A percentile compares a stretch with the other conserved stretches of the same genome.
phyloP scores from a whole-genome alignment of 2,113 vertebrate genomes.

The Rhodinocichla rosea region DNA sequence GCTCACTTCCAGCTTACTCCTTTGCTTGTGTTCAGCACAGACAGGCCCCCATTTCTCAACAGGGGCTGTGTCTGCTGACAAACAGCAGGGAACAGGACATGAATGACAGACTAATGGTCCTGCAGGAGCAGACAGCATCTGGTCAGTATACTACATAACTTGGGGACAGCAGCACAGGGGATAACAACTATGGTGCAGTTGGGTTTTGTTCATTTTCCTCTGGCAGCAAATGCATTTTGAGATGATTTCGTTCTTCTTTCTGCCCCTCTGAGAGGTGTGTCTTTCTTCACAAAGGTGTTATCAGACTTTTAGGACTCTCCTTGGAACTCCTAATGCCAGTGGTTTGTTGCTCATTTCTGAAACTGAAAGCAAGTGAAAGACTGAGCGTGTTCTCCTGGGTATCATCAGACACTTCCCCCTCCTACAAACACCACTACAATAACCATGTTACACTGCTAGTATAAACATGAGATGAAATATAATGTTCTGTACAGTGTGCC shows the following conservation, averaged over 20 bases:
- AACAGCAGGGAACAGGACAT: not conserved
- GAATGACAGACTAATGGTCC: not conserved
- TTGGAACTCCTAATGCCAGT: constrained; percentile 4
- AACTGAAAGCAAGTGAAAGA: constrained; percentile 65
- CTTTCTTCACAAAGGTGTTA: constrained; percentile 65
- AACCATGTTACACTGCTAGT: not conserved
- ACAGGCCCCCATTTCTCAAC: not conserved
- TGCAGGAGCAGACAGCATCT: not conserved
- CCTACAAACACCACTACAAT: not conserved
- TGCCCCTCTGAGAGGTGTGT: not conserved
- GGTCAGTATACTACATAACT: not conserved
- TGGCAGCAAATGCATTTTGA: constrained; percentile 1
- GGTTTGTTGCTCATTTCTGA: constrained; percentile 55
- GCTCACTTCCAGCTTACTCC: not conserved
- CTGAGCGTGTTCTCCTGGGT: not conserved
- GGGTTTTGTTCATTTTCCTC: not conserved
- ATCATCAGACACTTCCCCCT: not conserved
- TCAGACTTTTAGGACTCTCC: constrained; percentile 49
- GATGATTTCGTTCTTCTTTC: not conserved
- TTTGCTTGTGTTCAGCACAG: not conserved
- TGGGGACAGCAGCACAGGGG: not conserved
- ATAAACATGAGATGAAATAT: not conserved
- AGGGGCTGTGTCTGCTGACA: not conserved
- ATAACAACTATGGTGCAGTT: not conserved
- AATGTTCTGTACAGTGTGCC: not conserved